phyloP scores from a whole-genome alignment of 2,797 vertebrate species.

The Parambassis ranga region DNA sequence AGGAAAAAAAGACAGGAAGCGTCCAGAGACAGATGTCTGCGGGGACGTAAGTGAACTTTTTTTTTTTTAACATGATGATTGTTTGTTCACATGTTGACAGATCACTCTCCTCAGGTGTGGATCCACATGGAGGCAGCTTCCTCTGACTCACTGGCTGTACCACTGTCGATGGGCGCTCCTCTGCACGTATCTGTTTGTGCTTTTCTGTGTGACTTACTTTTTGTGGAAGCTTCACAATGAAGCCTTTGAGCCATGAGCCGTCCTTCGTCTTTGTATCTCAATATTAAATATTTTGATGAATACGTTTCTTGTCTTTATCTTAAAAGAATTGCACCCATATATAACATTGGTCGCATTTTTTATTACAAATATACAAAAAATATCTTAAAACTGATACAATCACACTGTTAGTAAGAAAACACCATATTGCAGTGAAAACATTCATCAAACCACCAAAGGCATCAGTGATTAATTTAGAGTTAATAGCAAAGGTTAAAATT shows the following conservation, averaged over 20 bases:
- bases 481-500: conserved; percentile 35
- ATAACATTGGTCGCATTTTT: conserved; percentile 37
- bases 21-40: conserved; percentile 6
- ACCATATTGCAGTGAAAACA: conserved; percentile 57
- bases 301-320: background rate
- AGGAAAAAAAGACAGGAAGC: conserved; percentile 46
- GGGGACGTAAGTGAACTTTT: conserved; percentile 40
- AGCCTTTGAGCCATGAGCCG: conserved; percentile 4
- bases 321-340: background rate
- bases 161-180: conserved; percentile 58
- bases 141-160: conserved; percentile 50
- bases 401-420: conserved; percentile 69
- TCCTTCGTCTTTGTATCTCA: background rate
- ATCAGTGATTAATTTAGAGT: conserved; percentile 51
- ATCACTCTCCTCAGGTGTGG: conserved; percentile 48
- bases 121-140: conserved; percentile 31
- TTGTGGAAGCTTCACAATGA: conserved; percentile 58
- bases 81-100: background rate
- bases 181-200: conserved; percentile 53
- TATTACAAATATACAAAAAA: conserved; percentile 78
- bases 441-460: conserved; percentile 55
- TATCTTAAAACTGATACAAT: conserved; percentile 69
- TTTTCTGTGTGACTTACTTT: conserved; percentile 56
- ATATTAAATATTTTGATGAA: conserved; percentile 2
- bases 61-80: background rate